Percentiles rank a stretch among this genome's conserved stretches.
Conservation (phyloP, 2,113 vertebrate genomes). For the Poeciliopsis prolifica region DNA sequence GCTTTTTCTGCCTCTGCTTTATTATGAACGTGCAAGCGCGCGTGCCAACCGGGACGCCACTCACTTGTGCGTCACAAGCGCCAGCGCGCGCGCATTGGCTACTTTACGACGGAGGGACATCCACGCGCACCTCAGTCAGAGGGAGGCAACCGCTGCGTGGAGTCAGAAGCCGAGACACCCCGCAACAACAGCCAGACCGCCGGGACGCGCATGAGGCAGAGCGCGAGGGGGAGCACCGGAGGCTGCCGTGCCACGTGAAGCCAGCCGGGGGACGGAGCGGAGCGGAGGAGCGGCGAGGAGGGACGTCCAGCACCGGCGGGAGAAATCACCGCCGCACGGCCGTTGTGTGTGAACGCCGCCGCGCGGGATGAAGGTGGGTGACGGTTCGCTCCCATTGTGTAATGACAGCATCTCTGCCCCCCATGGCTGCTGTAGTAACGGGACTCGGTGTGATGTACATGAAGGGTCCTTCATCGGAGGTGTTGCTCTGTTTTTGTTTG, state of each 20-base stretch:
- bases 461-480: neutral
- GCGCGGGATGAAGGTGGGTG: slow-evolving; percentile 67
- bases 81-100: slow-evolving; percentile 42
- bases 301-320: neutral
- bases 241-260: neutral
- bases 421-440: slow-evolving; percentile 7
- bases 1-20: slow-evolving; percentile 8
- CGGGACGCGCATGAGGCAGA: neutral
- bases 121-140: neutral
- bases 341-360: slow-evolving; percentile 43
- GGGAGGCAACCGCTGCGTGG: slow-evolving; percentile 23
- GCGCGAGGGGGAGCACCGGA: slow-evolving; percentile 4
- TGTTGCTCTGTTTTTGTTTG: neutral
- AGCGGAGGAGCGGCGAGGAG: neutral
- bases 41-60: neutral
- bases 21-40: neutral
- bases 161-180: slow-evolving; percentile 36
- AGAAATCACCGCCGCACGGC: slow-evolving; percentile 43
- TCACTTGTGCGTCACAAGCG: slow-evolving; percentile 23
- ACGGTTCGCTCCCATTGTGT: slow-evolving; percentile 33
- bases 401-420: slow-evolving; percentile 34
- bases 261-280: neutral
- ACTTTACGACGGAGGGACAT: neutral
- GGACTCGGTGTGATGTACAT: neutral
- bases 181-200: slow-evolving; percentile 10